Evolutionary conservation across 2,797 vertebrate genomes (phyloP).

Genomic region (Falco naumanni): DNA sequence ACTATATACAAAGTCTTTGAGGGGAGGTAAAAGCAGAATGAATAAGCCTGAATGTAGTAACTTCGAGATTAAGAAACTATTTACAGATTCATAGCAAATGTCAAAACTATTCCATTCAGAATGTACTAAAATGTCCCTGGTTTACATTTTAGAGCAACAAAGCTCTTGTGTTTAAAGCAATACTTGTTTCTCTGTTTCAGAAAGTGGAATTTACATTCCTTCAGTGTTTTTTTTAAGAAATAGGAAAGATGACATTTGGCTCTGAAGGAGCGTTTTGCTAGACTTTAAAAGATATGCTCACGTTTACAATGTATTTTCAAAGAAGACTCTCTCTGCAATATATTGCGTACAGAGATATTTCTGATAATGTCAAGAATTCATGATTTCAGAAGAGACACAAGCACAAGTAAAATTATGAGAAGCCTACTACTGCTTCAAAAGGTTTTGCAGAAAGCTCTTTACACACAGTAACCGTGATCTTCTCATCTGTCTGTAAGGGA

Average conservation of each 20-base stretch:
- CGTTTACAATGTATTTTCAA: fast-evolving
- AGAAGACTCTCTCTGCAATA: neutral
- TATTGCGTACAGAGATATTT: neutral
- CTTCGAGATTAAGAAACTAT: neutral
- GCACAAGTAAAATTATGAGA: neutral
- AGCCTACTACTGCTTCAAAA: neutral
- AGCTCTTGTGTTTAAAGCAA: neutral
- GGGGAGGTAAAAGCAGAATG: neutral
- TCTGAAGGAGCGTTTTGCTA: neutral
- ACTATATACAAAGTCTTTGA: neutral
- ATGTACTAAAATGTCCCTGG: neutral
- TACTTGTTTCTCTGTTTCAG: neutral
- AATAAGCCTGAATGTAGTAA: neutral
- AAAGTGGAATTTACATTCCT: neutral
- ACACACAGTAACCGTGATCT: neutral
- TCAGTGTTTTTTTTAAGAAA: neutral
- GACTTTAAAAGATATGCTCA: neutral
- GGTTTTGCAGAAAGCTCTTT: neutral
- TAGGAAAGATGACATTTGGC: neutral
- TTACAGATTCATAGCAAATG: neutral
- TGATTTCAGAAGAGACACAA: neutral
- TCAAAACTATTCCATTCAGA: neutral
- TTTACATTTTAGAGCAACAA: neutral
- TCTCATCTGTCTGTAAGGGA: neutral
- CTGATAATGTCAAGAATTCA: neutral